Percentiles rank a stretch among this genome's conserved stretches.
Conservation (phyloP, 35 echinoderm and acorn worm species). For the Eucidaris tribuloides region DNA sequence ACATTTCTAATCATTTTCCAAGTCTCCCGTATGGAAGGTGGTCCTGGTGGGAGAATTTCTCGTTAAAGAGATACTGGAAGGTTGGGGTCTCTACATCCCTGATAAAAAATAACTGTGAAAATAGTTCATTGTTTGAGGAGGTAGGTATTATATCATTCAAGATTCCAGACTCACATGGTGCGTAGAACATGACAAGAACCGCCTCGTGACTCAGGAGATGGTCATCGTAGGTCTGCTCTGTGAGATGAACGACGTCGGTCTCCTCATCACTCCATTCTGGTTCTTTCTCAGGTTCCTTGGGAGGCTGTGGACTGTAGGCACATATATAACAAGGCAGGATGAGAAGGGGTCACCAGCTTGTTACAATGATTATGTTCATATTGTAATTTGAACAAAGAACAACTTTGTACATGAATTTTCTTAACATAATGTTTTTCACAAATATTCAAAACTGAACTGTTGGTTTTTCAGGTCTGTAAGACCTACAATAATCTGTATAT, state of each 20-base stretch:
- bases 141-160: too few relatives aligned
- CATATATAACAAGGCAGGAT: neutral
- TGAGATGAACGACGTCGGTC: slow-evolving; percentile 77
- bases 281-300: slow-evolving; percentile 95
- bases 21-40: too few relatives aligned
- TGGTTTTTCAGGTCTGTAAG: neutral
- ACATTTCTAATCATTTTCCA: too few relatives aligned
- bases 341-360: neutral
- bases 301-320: slow-evolving; percentile 67
- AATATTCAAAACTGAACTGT: neutral
- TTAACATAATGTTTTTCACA: neutral
- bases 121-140: too few relatives aligned
- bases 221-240: slow-evolving; percentile 75
- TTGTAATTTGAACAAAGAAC: neutral
- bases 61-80: too few relatives aligned
- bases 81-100: too few relatives aligned
- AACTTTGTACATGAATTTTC: neutral
- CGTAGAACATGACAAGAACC: slow-evolving; percentile 98
- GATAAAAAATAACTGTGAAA: too few relatives aligned
- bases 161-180: slow-evolving; percentile 91
- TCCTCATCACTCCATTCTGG: slow-evolving; percentile 93
- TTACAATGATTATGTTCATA: neutral
- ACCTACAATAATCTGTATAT: neutral
- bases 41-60: too few relatives aligned
- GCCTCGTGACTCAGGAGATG: slow-evolving; percentile 72